Base-by-base conservation (phyloP, 1,140 invertebrate species). In the Cotesia typhae region DNA sequence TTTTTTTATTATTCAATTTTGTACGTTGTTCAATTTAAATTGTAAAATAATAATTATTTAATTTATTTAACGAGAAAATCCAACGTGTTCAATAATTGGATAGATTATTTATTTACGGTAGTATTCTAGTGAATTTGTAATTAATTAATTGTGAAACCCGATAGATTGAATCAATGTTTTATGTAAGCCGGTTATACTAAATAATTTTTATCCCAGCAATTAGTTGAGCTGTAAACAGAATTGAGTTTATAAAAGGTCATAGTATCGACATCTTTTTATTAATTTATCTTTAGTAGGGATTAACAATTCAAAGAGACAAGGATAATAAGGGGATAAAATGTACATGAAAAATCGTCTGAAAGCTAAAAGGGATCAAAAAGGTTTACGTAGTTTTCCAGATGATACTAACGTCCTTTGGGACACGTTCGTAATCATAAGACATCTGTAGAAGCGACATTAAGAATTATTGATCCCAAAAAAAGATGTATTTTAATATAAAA, bases 371-470 rank as follows among this genome's bases (percentile, higher is more conserved):
- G 38, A 38, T 14, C 9, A 67, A 67, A 67, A 53, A 14, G 63
- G 63, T 47, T 20, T 4, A 53, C 20, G 51, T 67, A n/a, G 38
- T 14, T n/a, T 37, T 36, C n/a, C 17, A 36, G 35, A 36, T 35
- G 14, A 28, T 3, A 4, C 38, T 55, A 41, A 10, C 36, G 37
- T 64, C 69, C 61, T 36, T 41, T 47, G 69, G 69, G 69, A 71
- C 52, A 71, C 35, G 65, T 20, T 35, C 12, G 57, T 60, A 59
- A 14, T 71, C 60, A 60, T 63, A 71, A 53, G 69, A 63, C 53
- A 59, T 63, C 69, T 71, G 67, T 70, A 70, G 61, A 61, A 71
- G 51, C 61, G 38, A 55, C 51, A 65, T 65, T 63, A 47, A 61
- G 65, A 71, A 71, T 71, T 65, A 60, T 71, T 37, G 38, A 65